phyloP scores from a whole-genome alignment of 2,888 invertebrate genomes.

The Zeuzera pyrina region DNA sequence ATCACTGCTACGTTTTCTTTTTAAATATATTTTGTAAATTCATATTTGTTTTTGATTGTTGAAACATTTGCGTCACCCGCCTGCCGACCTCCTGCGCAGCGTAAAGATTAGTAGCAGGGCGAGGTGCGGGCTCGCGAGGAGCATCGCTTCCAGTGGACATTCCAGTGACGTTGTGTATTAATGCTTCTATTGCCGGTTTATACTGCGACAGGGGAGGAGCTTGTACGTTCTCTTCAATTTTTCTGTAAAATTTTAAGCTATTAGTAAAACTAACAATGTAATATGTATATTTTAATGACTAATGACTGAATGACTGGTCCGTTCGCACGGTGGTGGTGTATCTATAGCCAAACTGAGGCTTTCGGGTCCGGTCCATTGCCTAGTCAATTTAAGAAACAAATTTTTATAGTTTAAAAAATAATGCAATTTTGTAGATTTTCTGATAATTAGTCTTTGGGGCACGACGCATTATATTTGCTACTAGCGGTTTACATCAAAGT shows the following conservation, averaged over 20 bases:
- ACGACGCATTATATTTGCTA: too few relatives aligned
- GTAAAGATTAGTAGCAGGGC: slow-evolving; percentile 36
- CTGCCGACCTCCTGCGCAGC: slow-evolving; percentile 60
- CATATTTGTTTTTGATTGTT: slow-evolving; percentile 60
- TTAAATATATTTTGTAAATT: slow-evolving; percentile 65
- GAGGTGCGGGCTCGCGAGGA: slow-evolving; percentile 23
- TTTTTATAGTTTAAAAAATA: too few relatives aligned
- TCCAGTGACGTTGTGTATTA: slow-evolving; percentile 42
- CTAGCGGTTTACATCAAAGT: too few relatives aligned
- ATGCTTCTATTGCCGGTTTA: slow-evolving; percentile 50
- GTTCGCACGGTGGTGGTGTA: too few relatives aligned
- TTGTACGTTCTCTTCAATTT: slow-evolving; percentile 56
- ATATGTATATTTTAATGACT: too few relatives aligned
- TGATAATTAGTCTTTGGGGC: too few relatives aligned
- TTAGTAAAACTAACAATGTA: background rate
- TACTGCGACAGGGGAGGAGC: slow-evolving; percentile 42
- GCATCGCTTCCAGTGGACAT: slow-evolving; percentile 10
- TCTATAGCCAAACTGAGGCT: too few relatives aligned
- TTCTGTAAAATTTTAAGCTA: slow-evolving; percentile 26
- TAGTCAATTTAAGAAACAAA: too few relatives aligned
- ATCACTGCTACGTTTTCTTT: slow-evolving; percentile 60
- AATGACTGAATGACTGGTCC: too few relatives aligned
- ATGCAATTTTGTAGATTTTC: too few relatives aligned
- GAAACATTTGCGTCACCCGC: slow-evolving; percentile 62
- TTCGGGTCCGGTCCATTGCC: too few relatives aligned